Evolutionary conservation across 1,140 invertebrate genomes (phyloP).

Genomic region (Platyura marginata): DNA sequence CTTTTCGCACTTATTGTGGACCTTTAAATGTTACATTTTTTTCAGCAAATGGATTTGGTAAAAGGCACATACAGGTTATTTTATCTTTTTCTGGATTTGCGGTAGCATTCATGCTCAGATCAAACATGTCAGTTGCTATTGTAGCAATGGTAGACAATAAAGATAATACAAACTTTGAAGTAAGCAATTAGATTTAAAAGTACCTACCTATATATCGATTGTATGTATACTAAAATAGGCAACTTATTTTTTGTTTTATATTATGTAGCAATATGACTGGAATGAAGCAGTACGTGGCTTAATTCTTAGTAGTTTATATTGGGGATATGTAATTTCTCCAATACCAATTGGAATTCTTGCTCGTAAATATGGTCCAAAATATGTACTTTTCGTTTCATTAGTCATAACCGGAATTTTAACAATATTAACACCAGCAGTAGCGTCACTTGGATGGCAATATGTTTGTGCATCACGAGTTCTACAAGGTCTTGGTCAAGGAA

Average conservation of each 20-base stretch:
- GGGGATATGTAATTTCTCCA: constrained; percentile 31
- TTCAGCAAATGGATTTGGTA: too few species aligned
- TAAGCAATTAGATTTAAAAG: background rate
- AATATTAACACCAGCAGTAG: constrained; percentile 25
- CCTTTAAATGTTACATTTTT: too few species aligned
- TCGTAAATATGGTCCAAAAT: constrained; percentile 41
- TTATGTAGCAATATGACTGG: constrained; percentile 27
- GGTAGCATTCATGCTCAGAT: constrained; percentile 41
- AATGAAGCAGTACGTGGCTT: constrained; percentile 26
- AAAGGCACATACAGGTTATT: constrained; percentile 40
- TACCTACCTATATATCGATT: too few species aligned
- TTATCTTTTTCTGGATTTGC: constrained; percentile 41
- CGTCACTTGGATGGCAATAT: constrained; percentile 31
- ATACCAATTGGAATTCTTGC: constrained; percentile 49
- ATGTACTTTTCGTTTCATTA: constrained; percentile 37
- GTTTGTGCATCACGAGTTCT: constrained; percentile 40
- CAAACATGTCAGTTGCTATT: constrained; percentile 49
- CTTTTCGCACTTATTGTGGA: too few species aligned
- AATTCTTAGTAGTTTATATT: constrained; percentile 47
- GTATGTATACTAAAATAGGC: too few species aligned
- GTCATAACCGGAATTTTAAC: constrained; percentile 17
- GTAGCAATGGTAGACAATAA: constrained; percentile 42
- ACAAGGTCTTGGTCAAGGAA: constrained; percentile 66
- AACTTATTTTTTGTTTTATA: too few species aligned
- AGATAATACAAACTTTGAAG: background rate